Conservation (phyloP, 2,888 invertebrate genomes). For the Chirona hameri region DNA sequence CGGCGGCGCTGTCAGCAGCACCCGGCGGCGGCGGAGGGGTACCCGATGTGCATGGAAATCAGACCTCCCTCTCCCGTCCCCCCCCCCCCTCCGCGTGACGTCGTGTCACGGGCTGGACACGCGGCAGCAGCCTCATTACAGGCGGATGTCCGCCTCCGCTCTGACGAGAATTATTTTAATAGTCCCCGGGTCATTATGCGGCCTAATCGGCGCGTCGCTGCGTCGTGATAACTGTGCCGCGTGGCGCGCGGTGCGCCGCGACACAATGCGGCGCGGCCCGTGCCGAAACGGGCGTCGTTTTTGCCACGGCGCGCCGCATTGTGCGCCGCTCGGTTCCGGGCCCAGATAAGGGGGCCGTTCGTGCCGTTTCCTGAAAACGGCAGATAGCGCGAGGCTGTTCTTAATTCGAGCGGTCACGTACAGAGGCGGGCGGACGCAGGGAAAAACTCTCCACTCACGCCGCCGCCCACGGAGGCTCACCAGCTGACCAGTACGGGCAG, state of each 20-base stretch:
- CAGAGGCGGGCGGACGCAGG: neutral
- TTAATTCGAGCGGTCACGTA: neutral
- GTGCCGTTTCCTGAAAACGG: slow-evolving; percentile 25
- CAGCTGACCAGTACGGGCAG: neutral
- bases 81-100: neutral
- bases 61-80: neutral
- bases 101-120: too few relatives aligned
- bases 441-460: neutral
- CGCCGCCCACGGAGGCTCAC: neutral
- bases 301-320: neutral
- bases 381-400: neutral
- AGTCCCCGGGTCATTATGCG: neutral
- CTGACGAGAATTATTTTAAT: neutral
- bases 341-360: neutral
- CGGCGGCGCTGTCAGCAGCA: neutral
- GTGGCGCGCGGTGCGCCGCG: too few relatives aligned
- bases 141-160: neutral
- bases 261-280: neutral
- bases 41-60: neutral
- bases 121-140: too few relatives aligned
- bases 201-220: neutral
- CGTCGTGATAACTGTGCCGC: neutral
- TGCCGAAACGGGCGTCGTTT: neutral
- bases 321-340: neutral
- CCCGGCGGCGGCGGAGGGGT: neutral